phyloP scores from a whole-genome alignment of 2,113 vertebrate genomes.

The Daboia siamensis region DNA sequence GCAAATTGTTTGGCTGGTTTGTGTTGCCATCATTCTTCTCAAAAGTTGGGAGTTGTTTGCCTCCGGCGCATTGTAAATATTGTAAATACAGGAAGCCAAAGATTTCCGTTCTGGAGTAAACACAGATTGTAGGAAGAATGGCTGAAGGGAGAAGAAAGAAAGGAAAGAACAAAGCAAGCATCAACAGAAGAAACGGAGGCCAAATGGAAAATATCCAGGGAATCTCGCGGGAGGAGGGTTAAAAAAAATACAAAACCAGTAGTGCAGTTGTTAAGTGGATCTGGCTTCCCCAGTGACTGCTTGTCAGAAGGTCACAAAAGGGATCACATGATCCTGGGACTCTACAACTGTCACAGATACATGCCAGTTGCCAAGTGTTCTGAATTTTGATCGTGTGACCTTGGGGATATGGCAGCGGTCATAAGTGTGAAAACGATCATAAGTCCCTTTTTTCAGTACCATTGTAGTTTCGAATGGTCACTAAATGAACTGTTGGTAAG shows the following conservation, averaged over 20 bases:
- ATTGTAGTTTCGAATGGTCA: too few species aligned
- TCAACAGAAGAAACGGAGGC: background rate
- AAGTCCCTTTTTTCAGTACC: too few species aligned
- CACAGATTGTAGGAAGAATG: background rate
- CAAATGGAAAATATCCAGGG: background rate
- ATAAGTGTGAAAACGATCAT: too few species aligned
- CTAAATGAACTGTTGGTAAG: too few species aligned
- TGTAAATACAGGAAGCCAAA: background rate
- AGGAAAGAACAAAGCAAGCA: background rate
- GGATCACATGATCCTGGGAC: too few species aligned
- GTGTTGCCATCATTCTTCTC: background rate
- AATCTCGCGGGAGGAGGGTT: background rate
- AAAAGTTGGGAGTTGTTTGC: background rate
- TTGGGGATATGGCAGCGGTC: too few species aligned
- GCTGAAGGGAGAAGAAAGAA: background rate
- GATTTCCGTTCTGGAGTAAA: background rate
- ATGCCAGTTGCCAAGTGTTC: too few species aligned
- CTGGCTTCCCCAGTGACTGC: too few species aligned
- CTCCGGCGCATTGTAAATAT: background rate
- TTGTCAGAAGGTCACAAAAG: too few species aligned
- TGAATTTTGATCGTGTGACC: too few species aligned
- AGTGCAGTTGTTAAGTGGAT: too few species aligned
- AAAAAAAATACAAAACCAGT: background rate
- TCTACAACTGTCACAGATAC: too few species aligned
- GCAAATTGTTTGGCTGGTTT: background rate